Conservation (phyloP, 2,888 invertebrate genomes). For the Eurois occulta region DNA sequence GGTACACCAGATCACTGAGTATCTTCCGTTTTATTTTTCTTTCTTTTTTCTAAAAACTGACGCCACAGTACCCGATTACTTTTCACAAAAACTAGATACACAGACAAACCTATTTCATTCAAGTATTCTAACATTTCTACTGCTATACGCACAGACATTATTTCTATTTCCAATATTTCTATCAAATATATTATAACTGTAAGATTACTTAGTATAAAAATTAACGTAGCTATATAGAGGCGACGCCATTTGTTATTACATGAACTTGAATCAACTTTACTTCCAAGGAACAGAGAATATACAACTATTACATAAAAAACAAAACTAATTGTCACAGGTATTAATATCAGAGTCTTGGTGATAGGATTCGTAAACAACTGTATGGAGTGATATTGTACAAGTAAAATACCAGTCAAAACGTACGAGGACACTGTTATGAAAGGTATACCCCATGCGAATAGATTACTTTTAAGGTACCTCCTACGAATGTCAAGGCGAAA, state of each 20-base stretch:
- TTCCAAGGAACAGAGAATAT: no score
- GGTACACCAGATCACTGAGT: background rate
- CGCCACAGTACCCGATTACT: background rate
- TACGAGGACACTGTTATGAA: background rate
- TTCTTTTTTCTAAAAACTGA: background rate
- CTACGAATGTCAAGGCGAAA: background rate
- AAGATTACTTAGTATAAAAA: background rate
- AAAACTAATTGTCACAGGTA: background rate
- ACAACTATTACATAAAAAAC: background rate
- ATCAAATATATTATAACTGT: background rate
- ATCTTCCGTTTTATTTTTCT: background rate
- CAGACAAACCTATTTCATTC: background rate
- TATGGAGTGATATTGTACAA: background rate
- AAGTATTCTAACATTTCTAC: background rate
- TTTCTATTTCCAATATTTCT: background rate
- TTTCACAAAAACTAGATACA: background rate
- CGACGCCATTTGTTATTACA: no score
- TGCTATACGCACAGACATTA: background rate
- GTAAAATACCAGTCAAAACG: background rate
- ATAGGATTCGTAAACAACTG: background rate
- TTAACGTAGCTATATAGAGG: no score
- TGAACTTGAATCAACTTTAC: no score
- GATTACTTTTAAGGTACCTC: background rate
- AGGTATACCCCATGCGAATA: conserved; percentile 13
- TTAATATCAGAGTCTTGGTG: background rate